Conservation (phyloP, 2,113 vertebrate genomes). For the Pimephales promelas region DNA sequence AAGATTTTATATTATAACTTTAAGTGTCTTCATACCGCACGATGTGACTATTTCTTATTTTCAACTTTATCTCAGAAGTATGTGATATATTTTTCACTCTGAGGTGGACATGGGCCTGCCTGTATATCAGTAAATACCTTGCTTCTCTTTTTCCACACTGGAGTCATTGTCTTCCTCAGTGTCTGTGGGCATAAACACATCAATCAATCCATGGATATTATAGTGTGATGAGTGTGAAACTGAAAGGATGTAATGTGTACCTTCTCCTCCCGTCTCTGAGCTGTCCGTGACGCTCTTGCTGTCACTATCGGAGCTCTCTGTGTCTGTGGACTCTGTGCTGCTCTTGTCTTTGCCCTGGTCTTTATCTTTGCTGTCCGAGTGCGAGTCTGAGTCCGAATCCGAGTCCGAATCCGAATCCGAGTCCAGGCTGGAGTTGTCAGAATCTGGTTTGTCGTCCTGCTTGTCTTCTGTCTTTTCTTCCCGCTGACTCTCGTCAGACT, state of each 20-base stretch:
- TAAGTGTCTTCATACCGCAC: not conserved
- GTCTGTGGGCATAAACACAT: not conserved
- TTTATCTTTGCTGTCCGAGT: slow-evolving; percentile 39
- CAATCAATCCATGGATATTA: not conserved
- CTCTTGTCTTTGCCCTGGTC: slow-evolving; percentile 37
- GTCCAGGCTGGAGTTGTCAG: not conserved
- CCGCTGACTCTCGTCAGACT: slow-evolving; percentile 22
- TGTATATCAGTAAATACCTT: not conserved
- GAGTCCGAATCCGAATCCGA: not conserved
- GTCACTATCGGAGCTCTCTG: slow-evolving; percentile 39
- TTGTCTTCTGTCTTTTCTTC: slow-evolving; percentile 2
- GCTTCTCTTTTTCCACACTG: slow-evolving; percentile 9
- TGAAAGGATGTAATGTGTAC: not conserved
- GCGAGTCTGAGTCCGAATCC: not conserved
- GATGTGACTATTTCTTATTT: not conserved
- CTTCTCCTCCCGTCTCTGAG: slow-evolving; percentile 48
- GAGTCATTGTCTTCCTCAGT: not conserved
- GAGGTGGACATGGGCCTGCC: not conserved
- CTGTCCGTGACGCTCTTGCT: slow-evolving; percentile 45
- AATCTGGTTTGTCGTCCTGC: slow-evolving; percentile 31
- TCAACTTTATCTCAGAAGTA: not conserved
- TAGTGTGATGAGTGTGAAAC: not conserved
- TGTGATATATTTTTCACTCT: not conserved
- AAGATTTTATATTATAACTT: not conserved
- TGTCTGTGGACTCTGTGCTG: slow-evolving; percentile 43